These are phyloP conservation scores for Lutjanus campechanus DNA, from an alignment of 2,797 vertebrate species.

Conservation along the genomic window DNA sequence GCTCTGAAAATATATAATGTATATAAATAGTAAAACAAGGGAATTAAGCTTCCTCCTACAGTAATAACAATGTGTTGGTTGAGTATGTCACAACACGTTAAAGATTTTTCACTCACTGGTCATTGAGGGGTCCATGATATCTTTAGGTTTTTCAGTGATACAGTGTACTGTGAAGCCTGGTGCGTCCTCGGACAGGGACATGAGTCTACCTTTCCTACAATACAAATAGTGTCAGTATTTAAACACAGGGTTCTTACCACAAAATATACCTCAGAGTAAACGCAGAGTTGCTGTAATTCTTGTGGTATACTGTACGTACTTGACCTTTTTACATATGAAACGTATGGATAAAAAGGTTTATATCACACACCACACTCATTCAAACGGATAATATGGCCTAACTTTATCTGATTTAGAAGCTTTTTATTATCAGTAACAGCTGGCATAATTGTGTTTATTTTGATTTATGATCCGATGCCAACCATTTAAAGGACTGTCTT, in stretches of 20 bases:
- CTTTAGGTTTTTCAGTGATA: constrained; percentile 83
- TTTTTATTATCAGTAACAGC: constrained; percentile 65
- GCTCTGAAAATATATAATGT: constrained; percentile 83
- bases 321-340: constrained; percentile 82
- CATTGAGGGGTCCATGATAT: constrained; percentile 76
- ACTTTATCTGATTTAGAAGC: constrained; percentile 73
- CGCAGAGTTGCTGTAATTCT: constrained; percentile 86
- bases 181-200: constrained; percentile 77
- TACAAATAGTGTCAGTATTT: constrained; percentile 86
- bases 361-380: constrained; percentile 72
- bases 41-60: constrained; percentile 80
- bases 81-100: constrained; percentile 79
- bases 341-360: constrained; percentile 75
- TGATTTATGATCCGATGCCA: constrained; percentile 73
- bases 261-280: constrained; percentile 91
- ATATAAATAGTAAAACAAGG: constrained; percentile 84
- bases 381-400: constrained; percentile 72
- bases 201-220: constrained; percentile 84
- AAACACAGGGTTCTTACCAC: constrained; percentile 89
- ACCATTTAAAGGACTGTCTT: constrained; percentile 71
- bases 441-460: constrained; percentile 69
- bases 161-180: constrained; percentile 84
- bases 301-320: constrained; percentile 86
- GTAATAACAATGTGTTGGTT: constrained; percentile 82
- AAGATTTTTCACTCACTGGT: constrained; percentile 79